These are phyloP conservation scores for Calephelis virginiensis DNA, from an alignment of 1,140 invertebrate genomes.

Conservation along the genomic window DNA sequence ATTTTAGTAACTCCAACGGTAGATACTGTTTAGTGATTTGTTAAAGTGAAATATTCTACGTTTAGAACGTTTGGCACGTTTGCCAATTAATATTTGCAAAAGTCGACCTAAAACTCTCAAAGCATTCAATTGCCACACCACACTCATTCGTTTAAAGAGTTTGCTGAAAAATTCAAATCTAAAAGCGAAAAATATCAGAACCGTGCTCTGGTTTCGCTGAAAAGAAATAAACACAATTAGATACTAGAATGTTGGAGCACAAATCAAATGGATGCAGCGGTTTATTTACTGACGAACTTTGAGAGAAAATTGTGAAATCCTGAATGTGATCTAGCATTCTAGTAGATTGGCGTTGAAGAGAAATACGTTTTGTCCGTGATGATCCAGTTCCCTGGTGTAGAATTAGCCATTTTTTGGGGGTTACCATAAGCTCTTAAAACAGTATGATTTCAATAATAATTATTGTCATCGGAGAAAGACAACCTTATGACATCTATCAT, in stretches of 20 bases:
- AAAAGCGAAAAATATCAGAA: constrained; percentile 12
- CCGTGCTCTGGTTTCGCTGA: constrained; percentile 1
- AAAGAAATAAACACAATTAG: constrained; percentile 13
- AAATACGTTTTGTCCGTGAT: neutral
- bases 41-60: no score
- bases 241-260: constrained; percentile 3
- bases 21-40: no score
- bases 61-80: no score
- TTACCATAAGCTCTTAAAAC: no score
- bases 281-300: constrained; percentile 5
- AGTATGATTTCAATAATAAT: no score
- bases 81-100: no score
- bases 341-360: neutral
- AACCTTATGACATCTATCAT: no score
- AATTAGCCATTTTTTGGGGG: no score
- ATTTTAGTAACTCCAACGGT: no score
- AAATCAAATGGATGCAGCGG: constrained; percentile 8
- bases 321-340: neutral
- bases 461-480: no score
- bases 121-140: neutral
- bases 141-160: neutral
- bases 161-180: neutral
- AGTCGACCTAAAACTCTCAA: no score
- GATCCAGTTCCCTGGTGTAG: no score
- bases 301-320: neutral